A percentile compares a stretch with the other conserved stretches of the same genome.
Evolutionary conservation across 1,140 invertebrate species (phyloP).

Genomic region (Caligus rogercresseyi): DNA sequence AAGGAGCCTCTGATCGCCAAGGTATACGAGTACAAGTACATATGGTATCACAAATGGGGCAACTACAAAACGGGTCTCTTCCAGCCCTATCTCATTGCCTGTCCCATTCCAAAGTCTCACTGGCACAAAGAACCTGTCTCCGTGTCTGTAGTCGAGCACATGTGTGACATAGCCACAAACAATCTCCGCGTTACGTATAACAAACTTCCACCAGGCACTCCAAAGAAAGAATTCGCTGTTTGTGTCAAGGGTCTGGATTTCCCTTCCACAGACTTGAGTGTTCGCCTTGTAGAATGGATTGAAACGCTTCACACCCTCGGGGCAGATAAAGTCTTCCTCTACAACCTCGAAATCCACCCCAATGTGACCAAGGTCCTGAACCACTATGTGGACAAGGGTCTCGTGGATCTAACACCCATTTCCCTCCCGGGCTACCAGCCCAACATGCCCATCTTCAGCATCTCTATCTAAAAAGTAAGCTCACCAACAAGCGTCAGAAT

Average conservation of each 20-base stretch:
- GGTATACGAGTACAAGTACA: slow-evolving; percentile 66
- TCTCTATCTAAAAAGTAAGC: slow-evolving; percentile 56
- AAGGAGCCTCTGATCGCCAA: slow-evolving; percentile 58
- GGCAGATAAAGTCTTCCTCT: slow-evolving; percentile 80
- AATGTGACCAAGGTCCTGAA: slow-evolving; percentile 72
- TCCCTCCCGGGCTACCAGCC: slow-evolving; percentile 77
- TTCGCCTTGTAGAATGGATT: slow-evolving; percentile 83
- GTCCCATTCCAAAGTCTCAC: slow-evolving; percentile 44
- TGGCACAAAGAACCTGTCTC: slow-evolving; percentile 48
- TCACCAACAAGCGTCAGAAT: slow-evolving; percentile 78
- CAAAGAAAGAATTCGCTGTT: slow-evolving; percentile 66
- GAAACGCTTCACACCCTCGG: slow-evolving; percentile 66
- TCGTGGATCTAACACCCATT: slow-evolving; percentile 62
- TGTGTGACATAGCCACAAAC: slow-evolving; percentile 64
- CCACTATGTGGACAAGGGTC: slow-evolving; percentile 53
- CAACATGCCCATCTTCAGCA: slow-evolving; percentile 72
- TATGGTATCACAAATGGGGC: slow-evolving; percentile 85
- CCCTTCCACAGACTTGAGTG: slow-evolving; percentile 69
- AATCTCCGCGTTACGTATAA: slow-evolving; percentile 71
- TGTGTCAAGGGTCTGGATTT: slow-evolving; percentile 89
- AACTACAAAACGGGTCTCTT: slow-evolving; percentile 80
- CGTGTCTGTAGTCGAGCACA: slow-evolving; percentile 63
- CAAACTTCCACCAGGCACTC: slow-evolving; percentile 34
- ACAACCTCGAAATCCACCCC: slow-evolving; percentile 71
- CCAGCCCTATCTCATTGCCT: slow-evolving; percentile 75